These are phyloP conservation scores for Dendrolimus punctatus DNA, from an alignment of 1,140 invertebrate genomes.

Conservation along the genomic window DNA sequence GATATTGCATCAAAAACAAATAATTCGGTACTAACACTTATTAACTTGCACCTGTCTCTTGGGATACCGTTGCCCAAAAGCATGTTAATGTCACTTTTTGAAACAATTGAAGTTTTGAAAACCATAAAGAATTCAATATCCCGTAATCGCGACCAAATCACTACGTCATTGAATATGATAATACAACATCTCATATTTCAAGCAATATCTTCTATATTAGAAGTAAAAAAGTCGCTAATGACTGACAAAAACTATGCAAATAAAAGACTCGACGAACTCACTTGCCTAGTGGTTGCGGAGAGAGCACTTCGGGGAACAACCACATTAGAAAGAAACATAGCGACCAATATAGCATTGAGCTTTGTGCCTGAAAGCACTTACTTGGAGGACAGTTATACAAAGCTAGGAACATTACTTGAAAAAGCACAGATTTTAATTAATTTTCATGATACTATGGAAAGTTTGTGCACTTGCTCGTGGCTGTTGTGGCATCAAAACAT, in stretches of 20 bases:
- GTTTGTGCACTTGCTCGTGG: conserved; percentile 82
- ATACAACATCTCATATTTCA: conserved; percentile 81
- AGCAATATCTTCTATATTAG: conserved; percentile 73
- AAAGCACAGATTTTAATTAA: conserved; percentile 77
- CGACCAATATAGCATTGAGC: conserved; percentile 79
- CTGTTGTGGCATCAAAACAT: conserved; percentile 89
- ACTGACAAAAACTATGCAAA: conserved; percentile 66
- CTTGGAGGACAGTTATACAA: conserved; percentile 68
- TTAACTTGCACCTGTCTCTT: conserved; percentile 86
- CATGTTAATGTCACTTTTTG: conserved; percentile 83
- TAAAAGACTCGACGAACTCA: conserved; percentile 73
- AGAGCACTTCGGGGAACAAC: conserved; percentile 80
- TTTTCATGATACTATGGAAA: conserved; percentile 73
- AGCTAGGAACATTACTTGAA: conserved; percentile 73
- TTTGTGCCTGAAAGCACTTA: conserved; percentile 74
- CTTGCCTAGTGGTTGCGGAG: conserved; percentile 82
- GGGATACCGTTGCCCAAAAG: conserved; percentile 85
- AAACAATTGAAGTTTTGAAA: conserved; percentile 88
- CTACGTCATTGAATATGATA: conserved; percentile 77
- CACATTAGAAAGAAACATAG: conserved; percentile 76
- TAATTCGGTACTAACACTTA: conserved; percentile 78
- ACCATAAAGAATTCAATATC: conserved; percentile 78
- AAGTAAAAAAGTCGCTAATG: conserved; percentile 66
- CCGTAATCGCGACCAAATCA: conserved; percentile 73
- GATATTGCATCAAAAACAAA: conserved; percentile 75